Percentiles rank a stretch among this genome's conserved stretches.
Evolutionary conservation across 2,113 vertebrate genomes (phyloP).

Genomic region (Muscicapa adusta): DNA sequence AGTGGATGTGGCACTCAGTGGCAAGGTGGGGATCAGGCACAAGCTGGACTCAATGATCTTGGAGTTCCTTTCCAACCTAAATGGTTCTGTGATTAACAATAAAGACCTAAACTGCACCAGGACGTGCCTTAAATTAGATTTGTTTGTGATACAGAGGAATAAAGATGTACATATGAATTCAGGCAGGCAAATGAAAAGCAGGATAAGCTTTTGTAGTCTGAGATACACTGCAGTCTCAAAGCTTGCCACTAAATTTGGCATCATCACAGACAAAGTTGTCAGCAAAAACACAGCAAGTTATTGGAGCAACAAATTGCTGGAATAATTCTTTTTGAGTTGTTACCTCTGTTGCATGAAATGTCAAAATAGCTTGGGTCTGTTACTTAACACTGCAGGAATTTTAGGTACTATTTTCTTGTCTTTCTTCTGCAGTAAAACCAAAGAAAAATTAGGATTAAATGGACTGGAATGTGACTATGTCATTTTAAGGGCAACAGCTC

Average conservation of each 20-base stretch:
- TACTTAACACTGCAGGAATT: neutral
- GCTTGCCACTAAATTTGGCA: neutral
- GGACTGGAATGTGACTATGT: neutral
- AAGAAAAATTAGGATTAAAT: neutral
- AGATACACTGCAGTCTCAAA: neutral
- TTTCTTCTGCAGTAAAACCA: neutral
- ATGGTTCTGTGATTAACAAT: neutral
- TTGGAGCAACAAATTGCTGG: neutral
- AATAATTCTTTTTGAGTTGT: neutral
- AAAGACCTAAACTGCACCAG: neutral
- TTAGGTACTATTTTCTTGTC: neutral
- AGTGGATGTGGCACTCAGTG: neutral
- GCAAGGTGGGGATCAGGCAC: neutral
- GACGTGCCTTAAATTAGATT: neutral
- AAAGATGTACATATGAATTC: neutral
- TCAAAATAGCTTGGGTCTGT: neutral
- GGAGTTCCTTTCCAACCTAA: neutral
- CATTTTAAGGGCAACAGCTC: neutral
- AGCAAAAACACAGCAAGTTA: neutral
- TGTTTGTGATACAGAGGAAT: neutral
- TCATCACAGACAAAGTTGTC: neutral
- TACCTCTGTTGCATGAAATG: neutral
- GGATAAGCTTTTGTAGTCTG: neutral
- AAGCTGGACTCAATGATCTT: accelerated
- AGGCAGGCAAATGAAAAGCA: neutral